These are phyloP conservation scores for Danio choprae DNA, from an alignment of 2,797 vertebrate genomes.

Conservation along the genomic window DNA sequence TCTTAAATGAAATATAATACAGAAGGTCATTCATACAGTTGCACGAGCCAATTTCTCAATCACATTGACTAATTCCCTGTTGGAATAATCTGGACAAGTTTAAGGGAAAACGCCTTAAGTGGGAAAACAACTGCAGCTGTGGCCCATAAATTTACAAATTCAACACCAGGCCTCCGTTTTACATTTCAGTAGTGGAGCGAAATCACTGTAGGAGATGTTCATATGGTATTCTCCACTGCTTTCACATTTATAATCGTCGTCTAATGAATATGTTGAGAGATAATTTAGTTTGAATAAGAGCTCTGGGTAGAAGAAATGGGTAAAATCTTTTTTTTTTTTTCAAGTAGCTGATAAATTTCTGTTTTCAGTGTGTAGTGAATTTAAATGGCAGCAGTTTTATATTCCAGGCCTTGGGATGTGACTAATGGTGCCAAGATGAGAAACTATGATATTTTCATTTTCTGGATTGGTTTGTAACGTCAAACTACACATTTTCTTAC, in stretches of 20 bases:
- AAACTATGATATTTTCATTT: neutral
- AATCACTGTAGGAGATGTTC: slow-evolving; percentile 33
- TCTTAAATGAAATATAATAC: slow-evolving; percentile 15
- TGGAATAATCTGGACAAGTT: slow-evolving; percentile 47
- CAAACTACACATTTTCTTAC: slow-evolving; percentile 37
- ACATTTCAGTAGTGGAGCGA: slow-evolving; percentile 13
- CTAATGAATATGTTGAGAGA: neutral
- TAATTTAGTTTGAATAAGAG: neutral
- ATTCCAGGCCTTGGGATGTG: neutral
- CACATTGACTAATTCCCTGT: slow-evolving; percentile 15
- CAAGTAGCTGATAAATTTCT: neutral
- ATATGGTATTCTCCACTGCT: slow-evolving; percentile 15
- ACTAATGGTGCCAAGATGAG: neutral
- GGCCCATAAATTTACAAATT: slow-evolving; percentile 17
- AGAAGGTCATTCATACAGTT: neutral
- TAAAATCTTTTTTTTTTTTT: neutral
- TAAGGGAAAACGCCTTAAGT: slow-evolving; percentile 26
- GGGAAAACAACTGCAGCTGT: slow-evolving; percentile 41
- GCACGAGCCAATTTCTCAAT: slow-evolving; percentile 24
- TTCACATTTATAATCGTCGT: neutral
- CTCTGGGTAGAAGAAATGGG: neutral
- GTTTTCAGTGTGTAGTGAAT: neutral
- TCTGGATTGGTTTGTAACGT: neutral
- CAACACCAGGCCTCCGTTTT: slow-evolving; percentile 12
- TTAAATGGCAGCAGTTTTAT: neutral